phyloP scores from a whole-genome alignment of 2,797 vertebrate genomes.

The Sciaenops ocellatus region DNA sequence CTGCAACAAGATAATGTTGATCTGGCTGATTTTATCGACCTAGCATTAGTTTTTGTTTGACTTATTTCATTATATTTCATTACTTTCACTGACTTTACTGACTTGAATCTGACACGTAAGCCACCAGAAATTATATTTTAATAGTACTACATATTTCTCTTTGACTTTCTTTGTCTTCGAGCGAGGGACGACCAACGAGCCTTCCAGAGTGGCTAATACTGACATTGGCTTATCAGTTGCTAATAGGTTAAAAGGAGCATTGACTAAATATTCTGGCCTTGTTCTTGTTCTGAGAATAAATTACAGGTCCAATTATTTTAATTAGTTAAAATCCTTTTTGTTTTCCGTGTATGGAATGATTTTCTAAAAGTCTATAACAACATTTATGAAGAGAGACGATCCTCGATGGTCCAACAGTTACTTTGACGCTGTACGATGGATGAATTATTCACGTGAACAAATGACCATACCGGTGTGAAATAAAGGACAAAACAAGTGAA shows the following conservation, averaged over 20 bases:
- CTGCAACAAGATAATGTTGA: background rate
- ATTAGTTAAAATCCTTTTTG: background rate
- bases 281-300: slow-evolving; percentile 16
- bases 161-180: slow-evolving; percentile 16
- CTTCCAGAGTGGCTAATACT: slow-evolving; percentile 48
- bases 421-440: background rate
- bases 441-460: background rate
- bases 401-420: background rate
- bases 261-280: slow-evolving; percentile 15
- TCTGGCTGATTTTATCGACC: background rate
- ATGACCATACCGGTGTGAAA: background rate
- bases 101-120: background rate
- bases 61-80: too few relatives aligned
- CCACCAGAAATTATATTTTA: background rate
- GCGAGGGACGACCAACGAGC: slow-evolving; percentile 11
- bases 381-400: background rate
- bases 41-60: background rate
- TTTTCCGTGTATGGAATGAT: background rate
- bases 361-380: background rate
- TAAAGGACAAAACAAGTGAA: background rate
- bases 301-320: slow-evolving; percentile 16
- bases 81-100: too few relatives aligned
- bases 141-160: background rate
- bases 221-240: slow-evolving; percentile 58
- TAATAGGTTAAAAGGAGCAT: slow-evolving; percentile 60